Conservation (phyloP, 2,113 vertebrate genomes). For the Acanthisitta chloris region DNA sequence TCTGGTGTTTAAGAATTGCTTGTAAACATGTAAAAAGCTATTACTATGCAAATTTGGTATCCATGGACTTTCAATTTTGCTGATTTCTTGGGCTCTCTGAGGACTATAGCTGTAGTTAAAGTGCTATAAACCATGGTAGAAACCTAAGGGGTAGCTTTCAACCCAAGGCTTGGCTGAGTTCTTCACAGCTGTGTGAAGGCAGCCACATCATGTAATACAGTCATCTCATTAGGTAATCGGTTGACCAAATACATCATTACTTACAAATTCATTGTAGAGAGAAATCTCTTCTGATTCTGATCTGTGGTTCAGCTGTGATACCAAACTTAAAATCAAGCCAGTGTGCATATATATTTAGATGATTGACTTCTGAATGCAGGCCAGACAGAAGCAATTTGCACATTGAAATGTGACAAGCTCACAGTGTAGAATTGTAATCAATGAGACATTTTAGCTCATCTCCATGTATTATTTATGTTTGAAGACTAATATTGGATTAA, state of each 20-base stretch:
- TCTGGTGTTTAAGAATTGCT: background rate
- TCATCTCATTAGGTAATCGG: background rate
- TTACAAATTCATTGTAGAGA: background rate
- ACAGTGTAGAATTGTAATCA: constrained; percentile 57
- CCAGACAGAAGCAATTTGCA: constrained; percentile 61
- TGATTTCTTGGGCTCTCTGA: background rate
- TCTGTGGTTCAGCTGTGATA: constrained; percentile 4
- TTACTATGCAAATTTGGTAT: background rate
- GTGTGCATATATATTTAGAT: constrained; percentile 13
- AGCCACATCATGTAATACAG: background rate
- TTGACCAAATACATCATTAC: constrained; percentile 22
- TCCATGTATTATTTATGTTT: constrained; percentile 59
- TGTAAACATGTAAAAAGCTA: background rate
- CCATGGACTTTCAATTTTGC: background rate
- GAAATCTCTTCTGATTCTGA: background rate
- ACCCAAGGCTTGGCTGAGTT: background rate
- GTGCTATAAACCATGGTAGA: background rate
- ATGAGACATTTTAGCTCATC: constrained; percentile 49
- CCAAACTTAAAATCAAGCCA: constrained; percentile 30
- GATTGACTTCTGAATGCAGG: constrained; percentile 44
- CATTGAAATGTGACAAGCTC: constrained; percentile 54
- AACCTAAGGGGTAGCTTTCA: background rate
- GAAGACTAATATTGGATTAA: constrained; percentile 31
- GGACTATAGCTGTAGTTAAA: background rate
- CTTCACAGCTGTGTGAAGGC: background rate